phyloP scores from a whole-genome alignment of 2,888 invertebrate genomes.

The Phalera bucephala region DNA sequence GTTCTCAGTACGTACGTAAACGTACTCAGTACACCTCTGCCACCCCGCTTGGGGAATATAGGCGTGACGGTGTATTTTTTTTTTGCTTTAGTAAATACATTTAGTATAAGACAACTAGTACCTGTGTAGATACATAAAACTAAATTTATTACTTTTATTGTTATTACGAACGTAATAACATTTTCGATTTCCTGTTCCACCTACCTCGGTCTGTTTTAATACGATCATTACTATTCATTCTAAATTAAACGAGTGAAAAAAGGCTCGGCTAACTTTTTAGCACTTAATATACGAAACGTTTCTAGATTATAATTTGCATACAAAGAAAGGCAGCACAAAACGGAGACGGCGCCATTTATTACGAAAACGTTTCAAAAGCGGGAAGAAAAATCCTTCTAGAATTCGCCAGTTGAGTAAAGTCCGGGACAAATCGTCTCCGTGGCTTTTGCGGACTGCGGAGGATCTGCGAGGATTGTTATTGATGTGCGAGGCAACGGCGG shows the following conservation, averaged over 20 bases:
- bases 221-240: slow-evolving; percentile 32
- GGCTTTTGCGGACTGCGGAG: slow-evolving; percentile 58
- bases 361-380: slow-evolving; percentile 41
- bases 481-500: slow-evolving; percentile 49
- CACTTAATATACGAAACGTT: slow-evolving; percentile 34
- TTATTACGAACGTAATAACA: slow-evolving; percentile 11
- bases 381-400: slow-evolving; percentile 40
- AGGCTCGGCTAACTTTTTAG: slow-evolving; percentile 26
- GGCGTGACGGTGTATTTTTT: no score
- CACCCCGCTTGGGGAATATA: no score
- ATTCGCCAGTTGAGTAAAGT: slow-evolving; percentile 55
- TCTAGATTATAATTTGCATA: slow-evolving; percentile 35
- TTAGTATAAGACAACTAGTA: no score
- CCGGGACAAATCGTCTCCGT: slow-evolving; percentile 63
- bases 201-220: slow-evolving; percentile 21
- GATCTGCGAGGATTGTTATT: slow-evolving; percentile 71
- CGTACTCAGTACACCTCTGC: no score
- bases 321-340: slow-evolving; percentile 37
- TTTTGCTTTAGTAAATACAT: no score
- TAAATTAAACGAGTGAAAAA: slow-evolving; percentile 35
- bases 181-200: slow-evolving; percentile 23
- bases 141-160: no score
- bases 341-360: slow-evolving; percentile 36
- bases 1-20: no score
- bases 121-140: no score